Base-by-base conservation (phyloP, 2,888 invertebrate species). In the Dugesia japonica region DNA sequence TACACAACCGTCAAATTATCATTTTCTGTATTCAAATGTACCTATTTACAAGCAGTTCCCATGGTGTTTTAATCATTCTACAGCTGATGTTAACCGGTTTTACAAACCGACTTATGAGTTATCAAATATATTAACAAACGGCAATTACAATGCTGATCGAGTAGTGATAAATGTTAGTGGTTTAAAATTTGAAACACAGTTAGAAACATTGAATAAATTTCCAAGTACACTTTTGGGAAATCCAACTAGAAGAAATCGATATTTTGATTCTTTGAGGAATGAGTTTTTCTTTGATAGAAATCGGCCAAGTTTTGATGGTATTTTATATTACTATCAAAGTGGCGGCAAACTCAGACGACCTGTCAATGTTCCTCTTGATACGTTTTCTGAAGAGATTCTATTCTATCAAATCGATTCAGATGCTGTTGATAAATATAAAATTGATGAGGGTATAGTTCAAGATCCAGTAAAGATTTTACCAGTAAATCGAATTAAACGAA, bases 261-360 rank as follows among this genome's bases (percentile, higher is more conserved):
- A 94, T 88, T 97, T 94, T 88, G 95, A 97, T 88, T 92, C 94
- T 81, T 87, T 94, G 83, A 84, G 94, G 87, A 94, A 95, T 89
- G 95, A 97, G 88, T 97, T 94, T 88, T 97, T 97, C 88, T 97
- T 97, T 89, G 95, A 97, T 88, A 89, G 95, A 85, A 95, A 95
- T 88, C 90, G 95, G 86, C 94, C 94, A 85, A 93, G 93, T 56
- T 56, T 56, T 56, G 56, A 56, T 56, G 56, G 56, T 7, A 56
- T 56, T 56, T n/a, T 56, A 9, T 95, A 95, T 86, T 97, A 94
- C 88, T 97, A 97, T 87, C 95, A 97, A 87, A 84, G 83, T 80
- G 84, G 94, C 82, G 95, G 95, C 82, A 89, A 95, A 84, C 89
- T 97, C 82, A 89, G 95, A 83, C 89, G 95, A 86, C 97, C 97